These are phyloP conservation scores for Tachycineta bicolor DNA, from an alignment of 2,113 vertebrate genomes.

Conservation along the genomic window DNA sequence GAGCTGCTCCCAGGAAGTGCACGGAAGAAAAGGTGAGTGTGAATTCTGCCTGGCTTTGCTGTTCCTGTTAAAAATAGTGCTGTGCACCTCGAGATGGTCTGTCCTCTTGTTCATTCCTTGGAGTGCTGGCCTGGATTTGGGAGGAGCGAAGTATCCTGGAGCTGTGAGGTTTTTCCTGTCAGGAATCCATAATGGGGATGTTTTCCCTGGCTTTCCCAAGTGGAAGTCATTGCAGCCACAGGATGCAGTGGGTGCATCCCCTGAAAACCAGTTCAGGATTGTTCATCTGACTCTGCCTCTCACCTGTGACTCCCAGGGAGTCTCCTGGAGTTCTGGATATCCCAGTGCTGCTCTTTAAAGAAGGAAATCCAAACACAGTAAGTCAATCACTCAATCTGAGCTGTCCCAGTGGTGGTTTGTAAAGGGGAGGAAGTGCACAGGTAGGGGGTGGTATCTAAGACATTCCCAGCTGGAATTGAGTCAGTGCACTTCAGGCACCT, in stretches of 20 bases:
- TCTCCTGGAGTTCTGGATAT: neutral
- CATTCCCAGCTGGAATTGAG: neutral
- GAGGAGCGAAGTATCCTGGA: neutral
- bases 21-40: neutral
- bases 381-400: too few species aligned
- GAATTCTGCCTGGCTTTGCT: neutral
- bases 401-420: neutral
- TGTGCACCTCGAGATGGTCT: neutral
- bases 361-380: neutral
- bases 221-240: neutral
- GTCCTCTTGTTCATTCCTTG: neutral
- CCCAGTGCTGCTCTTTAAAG: neutral
- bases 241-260: neutral
- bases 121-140: neutral
- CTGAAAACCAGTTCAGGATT: neutral
- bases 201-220: neutral
- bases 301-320: neutral
- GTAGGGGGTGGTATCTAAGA: neutral
- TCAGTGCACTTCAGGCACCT: neutral
- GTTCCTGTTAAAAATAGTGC: neutral
- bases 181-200: neutral
- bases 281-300: neutral
- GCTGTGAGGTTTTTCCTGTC: neutral
- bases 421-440: too few species aligned
- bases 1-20: neutral